Percentiles rank a stretch among this genome's conserved stretches.
Conservation (phyloP, 2,113 vertebrate genomes). For the Leucoraja erinaceus region DNA sequence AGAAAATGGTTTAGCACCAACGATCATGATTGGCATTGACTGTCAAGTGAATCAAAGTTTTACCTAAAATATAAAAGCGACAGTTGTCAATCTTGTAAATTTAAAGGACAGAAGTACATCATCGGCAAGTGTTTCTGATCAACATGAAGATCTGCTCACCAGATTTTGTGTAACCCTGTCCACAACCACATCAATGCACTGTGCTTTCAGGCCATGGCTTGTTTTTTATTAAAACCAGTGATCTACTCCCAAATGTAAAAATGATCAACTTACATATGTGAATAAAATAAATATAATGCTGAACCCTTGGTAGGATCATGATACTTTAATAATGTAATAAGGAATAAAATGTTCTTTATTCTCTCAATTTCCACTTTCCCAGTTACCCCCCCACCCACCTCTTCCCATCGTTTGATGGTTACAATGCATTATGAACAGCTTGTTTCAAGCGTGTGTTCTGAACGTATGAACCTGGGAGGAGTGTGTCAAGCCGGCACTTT, state of each 20-base stretch:
- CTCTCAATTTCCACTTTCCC: background rate
- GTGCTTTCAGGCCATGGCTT: background rate
- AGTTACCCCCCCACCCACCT: background rate
- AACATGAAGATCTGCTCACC: background rate
- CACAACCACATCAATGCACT: background rate
- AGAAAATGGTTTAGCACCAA: background rate
- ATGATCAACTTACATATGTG: background rate
- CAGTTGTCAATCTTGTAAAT: background rate
- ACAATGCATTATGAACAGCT: background rate
- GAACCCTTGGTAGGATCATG: background rate
- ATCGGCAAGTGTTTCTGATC: background rate
- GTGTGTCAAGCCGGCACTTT: background rate
- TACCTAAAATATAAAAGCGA: background rate
- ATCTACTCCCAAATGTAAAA: background rate
- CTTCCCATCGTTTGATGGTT: background rate
- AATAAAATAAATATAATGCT: background rate
- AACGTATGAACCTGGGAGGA: background rate
- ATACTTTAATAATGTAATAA: background rate
- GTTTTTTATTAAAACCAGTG: background rate
- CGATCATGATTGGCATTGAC: background rate
- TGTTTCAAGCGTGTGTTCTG: background rate
- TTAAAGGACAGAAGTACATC: background rate
- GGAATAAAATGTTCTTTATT: background rate
- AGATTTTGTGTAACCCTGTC: background rate
- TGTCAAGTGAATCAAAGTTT: background rate